phyloP scores from a whole-genome alignment of 2,888 invertebrate genomes.

The Stenodema calcarata region DNA sequence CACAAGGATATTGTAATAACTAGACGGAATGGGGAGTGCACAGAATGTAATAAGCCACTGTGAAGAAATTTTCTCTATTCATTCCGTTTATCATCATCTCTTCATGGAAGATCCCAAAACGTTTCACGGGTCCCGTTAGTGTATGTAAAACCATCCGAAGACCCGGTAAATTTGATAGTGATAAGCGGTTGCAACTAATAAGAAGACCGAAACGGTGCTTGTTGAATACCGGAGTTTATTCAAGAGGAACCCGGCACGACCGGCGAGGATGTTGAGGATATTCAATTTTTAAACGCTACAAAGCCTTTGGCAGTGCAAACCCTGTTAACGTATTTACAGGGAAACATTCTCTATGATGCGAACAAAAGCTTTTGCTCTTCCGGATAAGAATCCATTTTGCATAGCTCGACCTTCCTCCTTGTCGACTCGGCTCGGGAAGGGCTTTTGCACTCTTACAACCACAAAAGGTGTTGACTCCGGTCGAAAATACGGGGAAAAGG shows the following conservation, averaged over 20 bases:
- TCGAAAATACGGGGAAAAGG: no score
- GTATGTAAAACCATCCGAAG: no score
- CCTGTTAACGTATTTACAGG: neutral
- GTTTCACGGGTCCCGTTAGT: no score
- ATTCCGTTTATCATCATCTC: no score
- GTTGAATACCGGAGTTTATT: neutral
- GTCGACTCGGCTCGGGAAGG: neutral
- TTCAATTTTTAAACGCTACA: neutral
- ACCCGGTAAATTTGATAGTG: no score
- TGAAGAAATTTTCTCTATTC: no score
- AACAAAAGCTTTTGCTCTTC: neutral
- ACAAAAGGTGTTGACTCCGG: neutral
- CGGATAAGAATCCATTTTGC: slow-evolving; percentile 9
- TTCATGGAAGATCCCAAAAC: no score
- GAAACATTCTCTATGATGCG: neutral
- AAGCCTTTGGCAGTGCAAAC: neutral
- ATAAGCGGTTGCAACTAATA: no score
- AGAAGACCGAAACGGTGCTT: no score
- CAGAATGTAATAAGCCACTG: no score
- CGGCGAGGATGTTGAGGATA: neutral
- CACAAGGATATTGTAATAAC: no score
- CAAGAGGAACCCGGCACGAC: neutral
- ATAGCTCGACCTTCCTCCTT: neutral
- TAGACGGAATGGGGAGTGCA: no score
- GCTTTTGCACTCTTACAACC: neutral